Base-by-base conservation (phyloP, 2,888 invertebrate genomes). In the Cephus sareptanus region DNA sequence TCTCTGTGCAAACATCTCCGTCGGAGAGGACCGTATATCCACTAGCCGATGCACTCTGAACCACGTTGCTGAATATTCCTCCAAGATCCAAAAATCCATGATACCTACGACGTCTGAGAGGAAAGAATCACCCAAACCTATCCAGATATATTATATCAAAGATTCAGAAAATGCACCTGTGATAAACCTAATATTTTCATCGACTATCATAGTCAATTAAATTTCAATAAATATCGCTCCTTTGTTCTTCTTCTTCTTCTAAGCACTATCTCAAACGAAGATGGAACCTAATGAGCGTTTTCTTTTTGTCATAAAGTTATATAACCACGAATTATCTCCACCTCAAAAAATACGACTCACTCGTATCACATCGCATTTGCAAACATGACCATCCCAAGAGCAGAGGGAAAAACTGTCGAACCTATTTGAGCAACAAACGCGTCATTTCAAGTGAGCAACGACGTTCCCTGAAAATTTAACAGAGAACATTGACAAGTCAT, bases 1-100 rank as follows among this genome's bases (percentile, higher is more conserved):
- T 89, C 85, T 81, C 82, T 86, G 79, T 81, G 84, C 87, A 89
- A 89, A 89, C 87, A 89, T 83, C 84, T 56, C 23, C 86, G 86
- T 84, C 86, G 83, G 86, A 88, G 89, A 88, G 56, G 56, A 56
- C 23, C 56, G 23, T 23, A 56, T 56, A 56, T 56, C 56, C 9
- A 56, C 56, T 56, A 56, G 56, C 56, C 9, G 6, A 56, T 56
- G 56, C 56, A 56, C 23, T 23, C 23, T 56, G 23, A 56, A 23
- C 23, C 23, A 23, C 56, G 9, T 23, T 56, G 23, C 23, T 23
- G 23, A 23, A 56, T 56, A 56, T 56, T 23, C 9, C 56, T 56
- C 9, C 56, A 23, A 9, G 9, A 23, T 56, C 2, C 23, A 56
- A 23, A 56, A 56, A 56, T 56, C 15, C 9, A 23, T 56, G 23